Evolutionary conservation across 2,113 vertebrate genomes (phyloP).

Genomic region (Stegostoma tigrinum): DNA sequence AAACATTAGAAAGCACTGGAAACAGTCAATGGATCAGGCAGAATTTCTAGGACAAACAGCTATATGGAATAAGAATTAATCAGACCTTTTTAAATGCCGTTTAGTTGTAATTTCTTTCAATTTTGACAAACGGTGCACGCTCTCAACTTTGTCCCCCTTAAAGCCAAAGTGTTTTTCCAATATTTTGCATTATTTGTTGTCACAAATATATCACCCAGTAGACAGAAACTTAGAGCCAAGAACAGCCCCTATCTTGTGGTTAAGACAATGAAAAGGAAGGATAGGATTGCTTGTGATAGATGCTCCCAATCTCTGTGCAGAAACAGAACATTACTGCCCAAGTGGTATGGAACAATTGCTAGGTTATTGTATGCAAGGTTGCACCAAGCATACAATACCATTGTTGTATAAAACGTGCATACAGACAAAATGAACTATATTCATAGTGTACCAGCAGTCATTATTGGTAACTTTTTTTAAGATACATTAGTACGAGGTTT

Average conservation of each 20-base stretch:
- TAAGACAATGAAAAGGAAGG: not conserved
- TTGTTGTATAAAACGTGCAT: not conserved
- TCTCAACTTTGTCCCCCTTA: not conserved
- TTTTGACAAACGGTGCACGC: not conserved
- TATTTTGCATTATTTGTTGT: not conserved
- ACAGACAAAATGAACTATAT: not conserved
- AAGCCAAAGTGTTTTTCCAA: not conserved
- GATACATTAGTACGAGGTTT: not conserved
- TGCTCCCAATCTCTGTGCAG: not conserved
- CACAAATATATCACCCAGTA: too few species aligned
- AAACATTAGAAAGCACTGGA: not conserved
- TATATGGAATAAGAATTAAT: not conserved
- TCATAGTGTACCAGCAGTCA: not conserved
- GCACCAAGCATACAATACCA: not conserved
- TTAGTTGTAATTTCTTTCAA: not conserved
- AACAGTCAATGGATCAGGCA: not conserved
- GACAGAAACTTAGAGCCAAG: too few species aligned
- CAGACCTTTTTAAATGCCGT: not conserved
- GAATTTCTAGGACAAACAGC: not conserved
- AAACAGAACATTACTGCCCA: not conserved
- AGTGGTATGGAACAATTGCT: not conserved
- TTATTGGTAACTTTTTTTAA: too few species aligned
- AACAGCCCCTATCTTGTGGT: not conserved
- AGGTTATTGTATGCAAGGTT: not conserved
- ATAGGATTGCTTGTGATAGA: not conserved